Base-by-base conservation (phyloP, 2,797 vertebrate genomes). In the Pseudomugil gertrudae region DNA sequence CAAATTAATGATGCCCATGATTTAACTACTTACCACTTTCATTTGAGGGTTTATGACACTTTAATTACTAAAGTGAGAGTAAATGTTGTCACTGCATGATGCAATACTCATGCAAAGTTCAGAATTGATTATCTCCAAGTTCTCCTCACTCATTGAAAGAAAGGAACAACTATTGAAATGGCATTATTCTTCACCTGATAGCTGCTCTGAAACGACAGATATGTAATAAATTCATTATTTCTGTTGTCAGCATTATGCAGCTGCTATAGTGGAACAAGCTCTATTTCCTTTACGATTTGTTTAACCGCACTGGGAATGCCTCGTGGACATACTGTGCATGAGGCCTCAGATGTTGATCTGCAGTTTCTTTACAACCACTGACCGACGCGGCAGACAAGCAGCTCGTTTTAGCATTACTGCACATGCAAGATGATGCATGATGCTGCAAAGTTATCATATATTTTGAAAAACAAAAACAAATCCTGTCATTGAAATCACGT, bases 341-440 rank as follows among this genome's bases (percentile, higher is more conserved):
- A n/a, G n/a, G 57, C 45, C 24, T 23, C 30, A 24, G 66, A 36
- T 32, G 64, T 21, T 64, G 75, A 24, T 65, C 29, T 59, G 78
- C 63, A 71, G 66, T 51, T 55, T 40, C 56, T 54, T 67, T 73
- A 40, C 57, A 32, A 60, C 5, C 66, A 69, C 66, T 60, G 57
- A 69, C 69, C 57, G 57, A 51, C 51, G 68, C 56, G 9, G 59
- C 17, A 43, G 13, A 19, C 19, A 15, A 17, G 14, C 40, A 43
- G 3, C 40, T 7, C 10, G 19, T n/a, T 43, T 43, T 8, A 43
- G n/a, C 19, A 2, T 43, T 8, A 2, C 19, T 19, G 17, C 38
- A 43, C 38, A 4, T 19, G 2, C 8, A 17, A 3, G n/a, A n/a
- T n/a, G n/a, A n/a, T n/a, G n/a, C n/a, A n/a, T n/a, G n/a, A n/a